Percentiles rank a stretch among this genome's conserved stretches.
Conservation (phyloP, 2,113 vertebrate species). For the Toxotes chatareus region DNA sequence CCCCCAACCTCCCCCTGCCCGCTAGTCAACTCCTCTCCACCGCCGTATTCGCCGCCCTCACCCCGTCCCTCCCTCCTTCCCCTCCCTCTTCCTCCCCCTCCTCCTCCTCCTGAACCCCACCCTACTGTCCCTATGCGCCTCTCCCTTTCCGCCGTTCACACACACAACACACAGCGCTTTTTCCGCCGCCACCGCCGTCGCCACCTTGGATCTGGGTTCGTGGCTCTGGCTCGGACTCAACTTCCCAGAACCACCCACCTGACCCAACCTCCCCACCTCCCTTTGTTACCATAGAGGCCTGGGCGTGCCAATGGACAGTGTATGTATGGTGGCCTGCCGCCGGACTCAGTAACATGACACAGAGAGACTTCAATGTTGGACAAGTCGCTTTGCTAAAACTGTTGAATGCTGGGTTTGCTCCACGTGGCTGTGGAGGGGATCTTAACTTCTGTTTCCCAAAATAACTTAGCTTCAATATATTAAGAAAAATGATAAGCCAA, state of each 20-base stretch:
- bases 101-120: constrained; percentile 1
- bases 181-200: constrained; percentile 79
- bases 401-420: constrained; percentile 54
- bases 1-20: constrained; percentile 48
- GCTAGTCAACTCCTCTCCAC: constrained; percentile 70
- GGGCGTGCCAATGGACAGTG: constrained; percentile 57
- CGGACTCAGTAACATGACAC: constrained; percentile 44
- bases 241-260: constrained; percentile 74
- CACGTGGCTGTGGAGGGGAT: constrained; percentile 54
- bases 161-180: constrained; percentile 61
- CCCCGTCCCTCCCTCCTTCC: constrained; percentile 26
- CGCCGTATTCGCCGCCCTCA: constrained; percentile 80
- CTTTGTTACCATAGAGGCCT: constrained; percentile 53
- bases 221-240: constrained; percentile 75
- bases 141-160: constrained; percentile 79
- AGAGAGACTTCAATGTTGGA: constrained; percentile 60
- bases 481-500: constrained; percentile 16
- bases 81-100: constrained; percentile 13
- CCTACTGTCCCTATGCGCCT: constrained; percentile 71
- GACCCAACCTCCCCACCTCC: constrained; percentile 58
- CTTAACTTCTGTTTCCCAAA: constrained; percentile 8
- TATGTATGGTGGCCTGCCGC: constrained; percentile 55
- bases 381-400: constrained; percentile 62
- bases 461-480: constrained; percentile 8
- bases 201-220: constrained; percentile 72